A percentile compares a stretch with the other conserved stretches of the same genome.
Conservation (phyloP, 2,888 invertebrate genomes). For the Mimumesa dahlbomi region DNA sequence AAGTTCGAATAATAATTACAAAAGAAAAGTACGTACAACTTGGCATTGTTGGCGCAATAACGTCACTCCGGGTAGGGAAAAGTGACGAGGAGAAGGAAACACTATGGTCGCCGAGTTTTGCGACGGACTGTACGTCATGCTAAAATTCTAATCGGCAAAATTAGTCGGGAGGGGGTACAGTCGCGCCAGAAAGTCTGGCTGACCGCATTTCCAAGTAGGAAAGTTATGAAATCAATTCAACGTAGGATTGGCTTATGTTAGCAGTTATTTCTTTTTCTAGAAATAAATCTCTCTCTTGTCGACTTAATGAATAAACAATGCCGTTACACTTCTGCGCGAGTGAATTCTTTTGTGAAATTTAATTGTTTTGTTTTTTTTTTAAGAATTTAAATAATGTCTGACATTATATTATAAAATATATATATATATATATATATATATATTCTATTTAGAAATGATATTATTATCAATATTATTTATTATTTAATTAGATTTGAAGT, state of each 20-base stretch:
- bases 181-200: slow-evolving; percentile 68
- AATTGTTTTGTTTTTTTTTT: too few relatives aligned
- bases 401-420: too few relatives aligned
- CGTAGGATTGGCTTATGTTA: slow-evolving; percentile 37
- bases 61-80: not conserved
- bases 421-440: too few relatives aligned
- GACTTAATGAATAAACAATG: not conserved
- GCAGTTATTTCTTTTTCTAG: slow-evolving; percentile 26
- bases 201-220: slow-evolving; percentile 75
- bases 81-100: slow-evolving; percentile 8
- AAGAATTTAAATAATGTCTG: too few relatives aligned
- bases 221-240: slow-evolving; percentile 76
- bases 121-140: slow-evolving; percentile 67
- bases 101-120: slow-evolving; percentile 43
- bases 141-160: slow-evolving; percentile 78
- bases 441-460: too few relatives aligned
- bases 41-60: not conserved
- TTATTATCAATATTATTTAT: too few relatives aligned
- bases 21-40: slow-evolving; percentile 4
- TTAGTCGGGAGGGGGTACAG: slow-evolving; percentile 74
- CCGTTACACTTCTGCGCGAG: not conserved
- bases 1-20: slow-evolving; percentile 32
- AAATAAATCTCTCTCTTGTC: slow-evolving; percentile 10
- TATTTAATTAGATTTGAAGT: too few relatives aligned
- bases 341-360: too few relatives aligned